Conservation (phyloP, 2,113 vertebrate genomes). For the Semnornis frantzii region DNA sequence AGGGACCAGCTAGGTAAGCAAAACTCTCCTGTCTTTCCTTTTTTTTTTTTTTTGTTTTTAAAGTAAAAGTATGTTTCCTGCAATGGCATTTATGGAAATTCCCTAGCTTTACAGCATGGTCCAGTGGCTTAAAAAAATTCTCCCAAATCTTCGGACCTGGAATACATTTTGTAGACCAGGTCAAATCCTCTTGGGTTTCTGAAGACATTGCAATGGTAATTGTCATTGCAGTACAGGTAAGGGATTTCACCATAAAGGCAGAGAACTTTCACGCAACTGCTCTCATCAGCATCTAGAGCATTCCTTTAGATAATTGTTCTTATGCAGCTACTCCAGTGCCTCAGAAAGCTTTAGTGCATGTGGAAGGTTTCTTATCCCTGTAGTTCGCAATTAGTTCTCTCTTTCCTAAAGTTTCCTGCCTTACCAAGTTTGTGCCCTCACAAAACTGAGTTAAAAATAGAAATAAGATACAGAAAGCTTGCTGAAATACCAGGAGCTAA, state of each 20-base stretch:
- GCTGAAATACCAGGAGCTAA: not conserved
- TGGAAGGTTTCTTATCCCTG: not conserved
- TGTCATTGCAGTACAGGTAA: not conserved
- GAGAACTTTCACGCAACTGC: not conserved
- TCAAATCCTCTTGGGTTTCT: not conserved
- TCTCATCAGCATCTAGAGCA: not conserved
- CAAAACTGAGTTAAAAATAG: not conserved
- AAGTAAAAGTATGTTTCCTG: not conserved
- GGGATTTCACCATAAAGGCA: not conserved
- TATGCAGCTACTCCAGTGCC: not conserved
- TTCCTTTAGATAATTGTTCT: not conserved
- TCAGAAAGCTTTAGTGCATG: not conserved
- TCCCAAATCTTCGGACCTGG: not conserved
- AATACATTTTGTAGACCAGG: not conserved
- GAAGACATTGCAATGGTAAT: not conserved
- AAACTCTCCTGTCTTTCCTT: not conserved
- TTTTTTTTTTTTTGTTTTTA: not conserved
- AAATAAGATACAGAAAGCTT: not conserved
- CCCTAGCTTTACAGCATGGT: not conserved
- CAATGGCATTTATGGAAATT: not conserved
- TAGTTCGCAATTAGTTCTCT: not conserved
- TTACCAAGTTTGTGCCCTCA: not conserved
- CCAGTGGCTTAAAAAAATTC: not conserved
- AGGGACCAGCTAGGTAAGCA: not conserved
- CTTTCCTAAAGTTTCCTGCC: not conserved